Evolutionary conservation across 2,113 vertebrate species (phyloP).

Genomic region (Sitta europaea): DNA sequence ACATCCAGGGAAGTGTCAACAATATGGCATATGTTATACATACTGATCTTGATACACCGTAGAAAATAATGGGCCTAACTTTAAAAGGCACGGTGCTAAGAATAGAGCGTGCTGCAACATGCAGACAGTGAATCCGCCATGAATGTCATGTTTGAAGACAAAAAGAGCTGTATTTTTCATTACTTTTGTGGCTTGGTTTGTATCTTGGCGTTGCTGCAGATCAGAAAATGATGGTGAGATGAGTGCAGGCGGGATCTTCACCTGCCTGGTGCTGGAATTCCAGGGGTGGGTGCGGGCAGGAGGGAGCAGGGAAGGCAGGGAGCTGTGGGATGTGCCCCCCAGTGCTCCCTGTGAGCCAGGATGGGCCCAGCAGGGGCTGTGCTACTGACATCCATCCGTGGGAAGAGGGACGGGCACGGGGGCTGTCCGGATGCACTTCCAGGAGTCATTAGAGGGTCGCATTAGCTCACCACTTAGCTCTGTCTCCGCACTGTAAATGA

Average conservation of each 20-base stretch:
- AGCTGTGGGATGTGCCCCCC: not conserved
- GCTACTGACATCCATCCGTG: rapidly evolving
- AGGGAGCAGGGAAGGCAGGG: not conserved
- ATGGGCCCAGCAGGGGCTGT: not conserved
- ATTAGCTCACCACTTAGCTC: conserved; percentile 12
- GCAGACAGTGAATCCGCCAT: conserved; percentile 44
- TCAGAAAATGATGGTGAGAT: not conserved
- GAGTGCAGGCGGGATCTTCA: not conserved
- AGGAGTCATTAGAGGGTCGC: not conserved
- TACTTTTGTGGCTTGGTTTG: conserved; percentile 16
- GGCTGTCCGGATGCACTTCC: not conserved
- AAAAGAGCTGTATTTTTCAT: conserved; percentile 55
- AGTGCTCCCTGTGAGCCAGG: not conserved
- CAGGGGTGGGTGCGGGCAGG: rapidly evolving
- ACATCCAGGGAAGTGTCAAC: conserved; percentile 68
- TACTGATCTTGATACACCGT: conserved; percentile 66
- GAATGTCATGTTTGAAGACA: conserved; percentile 62
- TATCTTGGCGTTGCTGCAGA: not conserved
- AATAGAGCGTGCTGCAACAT: conserved; percentile 53
- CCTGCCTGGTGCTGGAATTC: not conserved
- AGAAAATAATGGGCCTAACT: conserved; percentile 66
- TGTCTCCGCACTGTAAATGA: not conserved
- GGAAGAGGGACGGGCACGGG: rapidly evolving
- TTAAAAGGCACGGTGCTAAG: conserved; percentile 63
- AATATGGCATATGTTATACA: conserved; percentile 68